These are phyloP conservation scores for Heliornis fulica DNA, from an alignment of 2,113 vertebrate species.

Conservation along the genomic window DNA sequence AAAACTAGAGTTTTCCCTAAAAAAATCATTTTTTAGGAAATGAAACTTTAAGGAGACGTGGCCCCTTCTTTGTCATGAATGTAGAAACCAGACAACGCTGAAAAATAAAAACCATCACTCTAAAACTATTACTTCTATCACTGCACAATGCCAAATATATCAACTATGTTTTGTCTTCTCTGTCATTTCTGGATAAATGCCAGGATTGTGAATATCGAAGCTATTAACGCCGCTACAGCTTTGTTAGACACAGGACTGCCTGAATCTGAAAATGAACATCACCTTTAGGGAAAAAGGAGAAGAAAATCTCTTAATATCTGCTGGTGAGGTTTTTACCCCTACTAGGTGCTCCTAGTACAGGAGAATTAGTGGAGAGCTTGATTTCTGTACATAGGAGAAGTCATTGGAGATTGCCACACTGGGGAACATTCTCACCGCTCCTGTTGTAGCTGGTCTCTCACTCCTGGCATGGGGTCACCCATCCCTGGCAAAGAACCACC, in stretches of 20 bases:
- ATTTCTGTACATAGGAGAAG: not conserved
- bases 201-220: not conserved
- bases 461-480: not conserved
- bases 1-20: not conserved
- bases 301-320: not conserved
- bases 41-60: not conserved
- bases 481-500: not conserved
- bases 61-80: not conserved
- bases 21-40: too few relatives aligned
- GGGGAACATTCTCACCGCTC: not conserved
- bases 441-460: not conserved
- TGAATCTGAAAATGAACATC: not conserved
- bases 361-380: not conserved
- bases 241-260: not conserved
- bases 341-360: accelerated
- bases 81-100: not conserved
- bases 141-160: slow-evolving; percentile 3
- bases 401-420: not conserved
- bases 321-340: not conserved
- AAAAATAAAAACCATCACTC: not conserved
- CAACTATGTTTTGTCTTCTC: slow-evolving; percentile 13
- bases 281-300: not conserved
- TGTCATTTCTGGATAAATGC: slow-evolving; percentile 10
- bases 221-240: not conserved
- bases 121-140: not conserved